These are phyloP conservation scores for Laodelphax striatellus DNA, from an alignment of 1,140 invertebrate species.

Conservation along the genomic window DNA sequence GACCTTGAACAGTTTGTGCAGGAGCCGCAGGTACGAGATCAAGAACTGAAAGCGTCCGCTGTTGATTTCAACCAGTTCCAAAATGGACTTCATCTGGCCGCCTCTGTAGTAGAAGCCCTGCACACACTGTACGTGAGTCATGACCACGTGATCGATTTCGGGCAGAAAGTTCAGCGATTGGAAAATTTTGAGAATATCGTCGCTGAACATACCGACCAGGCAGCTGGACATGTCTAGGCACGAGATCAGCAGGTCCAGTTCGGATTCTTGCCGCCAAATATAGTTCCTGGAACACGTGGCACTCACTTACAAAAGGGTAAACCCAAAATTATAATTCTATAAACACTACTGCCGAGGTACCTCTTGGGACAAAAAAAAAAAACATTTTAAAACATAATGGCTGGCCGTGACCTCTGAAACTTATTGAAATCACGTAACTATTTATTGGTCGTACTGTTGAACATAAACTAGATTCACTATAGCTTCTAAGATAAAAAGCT, in stretches of 20 bases:
- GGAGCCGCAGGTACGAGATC: conserved; percentile 1
- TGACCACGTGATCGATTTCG: conserved; percentile 5
- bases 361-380: too few species aligned
- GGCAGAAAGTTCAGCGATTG: neutral
- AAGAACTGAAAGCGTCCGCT: conserved; percentile 1
- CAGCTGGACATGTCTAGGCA: neutral
- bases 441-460: too few species aligned
- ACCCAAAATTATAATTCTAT: too few species aligned
- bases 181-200: neutral
- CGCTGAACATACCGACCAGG: neutral
- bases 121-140: conserved; percentile 4
- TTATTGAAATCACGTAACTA: too few species aligned
- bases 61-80: conserved; percentile 9
- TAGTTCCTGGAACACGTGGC: neutral
- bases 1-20: conserved; percentile 5
- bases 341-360: too few species aligned
- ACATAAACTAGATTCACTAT: too few species aligned
- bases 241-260: neutral
- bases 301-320: too few species aligned
- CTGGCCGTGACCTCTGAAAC: too few species aligned
- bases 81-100: neutral
- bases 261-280: neutral
- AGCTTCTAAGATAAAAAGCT: too few species aligned
- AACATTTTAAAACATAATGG: too few species aligned
- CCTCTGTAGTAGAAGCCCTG: neutral